Base-by-base conservation (phyloP, 2,888 invertebrate species). In the Coenonympha arcania region DNA sequence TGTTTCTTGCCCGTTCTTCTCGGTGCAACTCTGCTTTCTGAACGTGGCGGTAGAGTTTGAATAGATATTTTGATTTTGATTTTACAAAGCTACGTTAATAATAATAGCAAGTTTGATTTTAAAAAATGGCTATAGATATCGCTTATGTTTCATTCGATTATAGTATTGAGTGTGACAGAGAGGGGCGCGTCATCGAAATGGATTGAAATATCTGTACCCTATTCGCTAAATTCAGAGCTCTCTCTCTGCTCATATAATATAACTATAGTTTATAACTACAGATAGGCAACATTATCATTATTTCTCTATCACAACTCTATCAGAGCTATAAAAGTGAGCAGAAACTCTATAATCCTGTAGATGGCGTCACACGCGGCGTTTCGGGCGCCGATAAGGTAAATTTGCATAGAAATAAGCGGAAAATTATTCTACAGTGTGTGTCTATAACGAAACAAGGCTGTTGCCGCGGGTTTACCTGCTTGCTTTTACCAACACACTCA, bases 371-470 rank as follows among this genome's bases (percentile, higher is more conserved):
- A 60, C 59, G 61, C 60, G 60, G 63, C 69, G 52, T 54, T 49
- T 48, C 44, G 36, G 22, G 42, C 24, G 8, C 40, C 41, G 57
- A 59, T 59, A 59, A 57, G 28, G 40, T 30, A 55, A 62, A 69
- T 70, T 70, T 65, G 66, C 69, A 70, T 70, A 64, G 61, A 66
- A 70, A 70, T 69, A 65, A 65, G 58, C 51, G 64, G 53, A 52
- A 54, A 59, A 62, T 64, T 60, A 59, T 63, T 61, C 55, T 57
- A 33, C 30, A 34, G 56, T 63, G 62, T 69, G n/a, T n/a, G n/a
- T n/a, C n/a, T 69, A 15, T 39, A 15, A 9, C 13, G 9, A 39
- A 2, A 39, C 39, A 5, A 11, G 1, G 15, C 4, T 15, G 13
- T 15, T n/a, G 1, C 2, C 9, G 9, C 9, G 39, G 9, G 4